Base-by-base conservation (phyloP, 2,797 vertebrate species). In the Enteromius thamalakanensis region DNA sequence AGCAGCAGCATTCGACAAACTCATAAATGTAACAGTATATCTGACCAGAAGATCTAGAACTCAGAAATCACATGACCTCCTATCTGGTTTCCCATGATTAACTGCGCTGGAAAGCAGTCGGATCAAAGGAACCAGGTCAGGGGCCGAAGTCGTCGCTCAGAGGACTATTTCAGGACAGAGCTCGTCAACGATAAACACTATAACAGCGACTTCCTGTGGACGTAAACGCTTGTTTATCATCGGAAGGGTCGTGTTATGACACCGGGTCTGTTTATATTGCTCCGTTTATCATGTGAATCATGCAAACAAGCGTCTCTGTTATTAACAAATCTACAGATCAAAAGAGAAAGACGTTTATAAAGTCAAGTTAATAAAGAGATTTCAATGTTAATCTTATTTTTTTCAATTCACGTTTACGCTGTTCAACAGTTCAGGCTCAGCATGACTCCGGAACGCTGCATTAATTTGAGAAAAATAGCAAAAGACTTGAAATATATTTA, bases 151-250 rank as follows among this genome's bases (percentile, higher is more conserved):
- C 4, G 23, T 45, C 78, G 1, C 60, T 72, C 12, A 17, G 23
- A 34, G 79, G 68, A 71, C 17, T 80, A 71, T 71, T 62, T 47
- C 51, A 71, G 79, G 53, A 71, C 68, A 68, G 14, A 17, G 32
- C 47, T 42, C 49, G 62, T 3, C 2, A 72, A 14, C 42, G 21
- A 74, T 81, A 81, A 74, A 81, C 80, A 74, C 6, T 49, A 11
- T 62, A 64, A 51, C 69, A 51, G 55, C 1, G 7, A 81, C 55
- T 81, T 81, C 80, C 80, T 74, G 37, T 71, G 37, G 79, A 80
- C 47, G 78, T 29, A 47, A 80, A 80, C 60, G 23, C 17, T 3
- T 81, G 69, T 74, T 74, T 74, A 32, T 74, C 37, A 64, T 34
- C 15, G 29, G 32, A 74, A 51, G 42, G 4, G 17, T 51, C 29